Conservation (phyloP, 2,888 invertebrate species). For the Drosophila nigricruria region DNA sequence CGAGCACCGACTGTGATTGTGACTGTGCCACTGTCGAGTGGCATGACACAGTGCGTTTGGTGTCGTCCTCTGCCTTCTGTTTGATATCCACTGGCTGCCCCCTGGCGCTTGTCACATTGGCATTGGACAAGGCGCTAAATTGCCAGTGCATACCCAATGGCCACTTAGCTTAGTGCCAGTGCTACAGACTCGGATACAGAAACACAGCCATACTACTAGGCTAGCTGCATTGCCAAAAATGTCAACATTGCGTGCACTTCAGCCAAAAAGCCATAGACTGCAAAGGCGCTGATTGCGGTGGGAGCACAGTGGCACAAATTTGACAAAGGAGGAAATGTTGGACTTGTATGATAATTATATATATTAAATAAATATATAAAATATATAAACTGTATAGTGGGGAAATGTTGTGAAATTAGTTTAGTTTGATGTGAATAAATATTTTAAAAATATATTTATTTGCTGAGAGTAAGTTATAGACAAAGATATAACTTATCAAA, state of each 20-base stretch:
- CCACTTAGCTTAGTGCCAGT: constrained; percentile 39
- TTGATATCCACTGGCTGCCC: constrained; percentile 8
- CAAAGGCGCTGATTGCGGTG: constrained; percentile 28
- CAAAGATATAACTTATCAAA: too few relatives aligned
- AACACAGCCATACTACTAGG: neutral
- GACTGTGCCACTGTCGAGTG: constrained; percentile 16
- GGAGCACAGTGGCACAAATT: constrained; percentile 2
- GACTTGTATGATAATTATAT: neutral
- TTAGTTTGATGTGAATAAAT: neutral
- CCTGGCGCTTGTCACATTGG: constrained; percentile 46
- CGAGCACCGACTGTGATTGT: constrained; percentile 10
- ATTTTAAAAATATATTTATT: neutral
- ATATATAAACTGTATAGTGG: neutral
- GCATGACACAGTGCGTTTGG: constrained; percentile 16
- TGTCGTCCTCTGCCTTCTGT: neutral
- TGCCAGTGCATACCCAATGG: constrained; percentile 42
- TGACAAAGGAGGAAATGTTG: neutral
- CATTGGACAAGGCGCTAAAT: constrained; percentile 70
- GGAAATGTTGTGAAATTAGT: too few relatives aligned
- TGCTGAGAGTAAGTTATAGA: too few relatives aligned
- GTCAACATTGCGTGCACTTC: constrained; percentile 35
- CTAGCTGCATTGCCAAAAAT: constrained; percentile 44
- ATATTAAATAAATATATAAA: neutral
- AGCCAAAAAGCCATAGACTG: constrained; percentile 42
- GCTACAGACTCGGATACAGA: constrained; percentile 21